Conservation (phyloP, 2,113 vertebrate species). For the Caloenas nicobarica region DNA sequence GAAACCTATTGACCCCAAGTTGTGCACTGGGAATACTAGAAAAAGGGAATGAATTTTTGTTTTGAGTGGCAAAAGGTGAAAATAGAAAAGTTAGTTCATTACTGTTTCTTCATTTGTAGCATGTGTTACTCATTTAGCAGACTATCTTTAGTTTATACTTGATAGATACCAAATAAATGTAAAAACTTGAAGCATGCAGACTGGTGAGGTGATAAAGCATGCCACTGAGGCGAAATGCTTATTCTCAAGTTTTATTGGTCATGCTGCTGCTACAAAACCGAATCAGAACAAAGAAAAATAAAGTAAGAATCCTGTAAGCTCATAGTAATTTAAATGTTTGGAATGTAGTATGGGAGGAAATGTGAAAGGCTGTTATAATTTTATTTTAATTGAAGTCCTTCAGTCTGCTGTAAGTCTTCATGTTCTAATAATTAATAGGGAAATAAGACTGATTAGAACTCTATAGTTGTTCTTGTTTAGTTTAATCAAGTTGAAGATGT, state of each 20-base stretch:
- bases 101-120: neutral
- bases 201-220: neutral
- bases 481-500: neutral
- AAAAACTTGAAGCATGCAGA: neutral
- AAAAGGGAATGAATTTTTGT: neutral
- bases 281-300: neutral
- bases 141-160: too few species aligned
- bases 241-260: neutral
- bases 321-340: neutral
- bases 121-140: neutral
- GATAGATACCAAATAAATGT: too few species aligned
- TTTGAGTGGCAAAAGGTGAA: neutral
- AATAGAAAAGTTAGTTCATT: neutral
- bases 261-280: neutral
- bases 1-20: neutral
- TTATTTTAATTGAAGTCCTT: neutral
- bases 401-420: neutral
- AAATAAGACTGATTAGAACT: neutral
- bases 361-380: neutral
- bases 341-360: neutral
- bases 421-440: neutral
- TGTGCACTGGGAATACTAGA: neutral
- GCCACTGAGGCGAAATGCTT: neutral
- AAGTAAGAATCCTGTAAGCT: neutral
- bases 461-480: neutral